Percentiles rank a stretch among this genome's conserved stretches.
These are phyloP conservation scores for Mantis religiosa DNA, from an alignment of 2,888 invertebrate species.

Conservation along the genomic window DNA sequence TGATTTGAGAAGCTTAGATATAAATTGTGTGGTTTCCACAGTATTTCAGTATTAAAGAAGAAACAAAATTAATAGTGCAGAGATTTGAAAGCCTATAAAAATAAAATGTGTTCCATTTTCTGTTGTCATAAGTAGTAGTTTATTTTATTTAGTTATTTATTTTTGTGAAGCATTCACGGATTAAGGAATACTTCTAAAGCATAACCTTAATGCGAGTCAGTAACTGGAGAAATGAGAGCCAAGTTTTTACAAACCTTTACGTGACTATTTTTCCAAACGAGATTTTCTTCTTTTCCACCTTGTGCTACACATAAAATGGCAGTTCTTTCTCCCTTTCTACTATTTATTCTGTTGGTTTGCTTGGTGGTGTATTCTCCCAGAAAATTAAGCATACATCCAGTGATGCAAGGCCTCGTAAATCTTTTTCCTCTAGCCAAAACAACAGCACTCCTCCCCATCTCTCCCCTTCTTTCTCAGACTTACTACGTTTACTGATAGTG, in stretches of 20 bases:
- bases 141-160: no score
- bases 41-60: no score
- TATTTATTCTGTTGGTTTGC: slow-evolving; percentile 20
- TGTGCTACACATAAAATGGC: slow-evolving; percentile 1
- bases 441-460: slow-evolving; percentile 13
- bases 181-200: neutral
- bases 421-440: slow-evolving; percentile 24
- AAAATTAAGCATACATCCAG: slow-evolving; percentile 26
- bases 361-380: slow-evolving; percentile 14
- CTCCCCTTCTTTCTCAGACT: neutral
- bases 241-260: neutral
- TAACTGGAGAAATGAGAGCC: neutral
- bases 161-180: neutral
- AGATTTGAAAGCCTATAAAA: no score
- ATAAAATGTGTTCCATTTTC: no score
- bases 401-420: slow-evolving; percentile 22
- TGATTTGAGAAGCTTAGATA: no score
- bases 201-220: neutral
- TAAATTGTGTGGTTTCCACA: no score
- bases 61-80: no score
- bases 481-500: neutral
- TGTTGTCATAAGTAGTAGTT: no score
- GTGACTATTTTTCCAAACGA: slow-evolving; percentile 20
- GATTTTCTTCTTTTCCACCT: neutral
- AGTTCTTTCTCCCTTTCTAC: slow-evolving; percentile 4